A percentile compares a stretch with the other conserved stretches of the same genome.
phyloP scores from a whole-genome alignment of 2,797 vertebrate genomes.

The Brachymystax lenok region DNA sequence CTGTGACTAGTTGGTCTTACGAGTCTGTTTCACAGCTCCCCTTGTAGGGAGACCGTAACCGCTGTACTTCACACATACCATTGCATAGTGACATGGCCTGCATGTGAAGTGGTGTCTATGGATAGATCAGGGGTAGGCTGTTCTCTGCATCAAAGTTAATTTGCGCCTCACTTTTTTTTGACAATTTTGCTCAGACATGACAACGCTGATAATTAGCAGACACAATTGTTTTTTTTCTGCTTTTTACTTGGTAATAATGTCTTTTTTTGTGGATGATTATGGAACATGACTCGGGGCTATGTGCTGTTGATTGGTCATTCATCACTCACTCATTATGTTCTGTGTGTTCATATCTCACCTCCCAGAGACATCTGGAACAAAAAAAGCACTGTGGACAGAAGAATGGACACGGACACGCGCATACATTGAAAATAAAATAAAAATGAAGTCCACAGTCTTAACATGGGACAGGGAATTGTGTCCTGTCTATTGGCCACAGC shows the following conservation, averaged over 20 bases:
- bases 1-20: slow-evolving; percentile 28
- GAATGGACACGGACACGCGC: slow-evolving; percentile 3
- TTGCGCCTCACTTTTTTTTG: background rate
- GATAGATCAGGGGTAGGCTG: background rate
- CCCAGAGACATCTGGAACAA: slow-evolving; percentile 64
- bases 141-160: background rate
- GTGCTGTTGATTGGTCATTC: slow-evolving; percentile 49
- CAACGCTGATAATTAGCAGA: too few relatives aligned
- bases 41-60: slow-evolving; percentile 2
- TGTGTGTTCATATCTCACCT: slow-evolving; percentile 22
- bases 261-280: slow-evolving; percentile 19
- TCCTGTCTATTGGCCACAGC: background rate
- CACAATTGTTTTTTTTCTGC: too few relatives aligned
- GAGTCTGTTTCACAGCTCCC: slow-evolving; percentile 8
- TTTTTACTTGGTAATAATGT: background rate
- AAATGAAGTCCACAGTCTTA: too few relatives aligned
- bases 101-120: background rate
- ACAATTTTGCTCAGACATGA: too few relatives aligned
- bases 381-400: too few relatives aligned
- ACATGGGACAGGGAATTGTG: slow-evolving; percentile 4
- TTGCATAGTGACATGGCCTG: background rate
- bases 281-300: slow-evolving; percentile 10
- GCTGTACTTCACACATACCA: background rate
- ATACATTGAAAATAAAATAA: background rate
- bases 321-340: slow-evolving; percentile 48